Percentiles rank a stretch among this genome's conserved stretches.
Conservation (phyloP, 2,113 vertebrate genomes). For the Eptesicus fuscus region DNA sequence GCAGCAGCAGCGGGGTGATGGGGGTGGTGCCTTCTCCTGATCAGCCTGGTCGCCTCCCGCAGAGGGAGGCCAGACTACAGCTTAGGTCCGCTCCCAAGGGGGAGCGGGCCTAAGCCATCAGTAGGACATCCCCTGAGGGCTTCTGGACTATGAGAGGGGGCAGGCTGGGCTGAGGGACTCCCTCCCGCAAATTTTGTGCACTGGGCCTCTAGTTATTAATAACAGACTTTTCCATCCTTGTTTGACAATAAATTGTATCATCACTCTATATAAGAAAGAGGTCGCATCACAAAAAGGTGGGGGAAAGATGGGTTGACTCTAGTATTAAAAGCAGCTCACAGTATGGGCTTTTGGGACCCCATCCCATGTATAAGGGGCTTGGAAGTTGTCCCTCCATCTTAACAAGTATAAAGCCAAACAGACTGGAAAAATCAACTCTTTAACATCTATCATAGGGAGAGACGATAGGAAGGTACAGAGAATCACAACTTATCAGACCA, state of each 20-base stretch:
- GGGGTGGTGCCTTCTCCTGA: too few species aligned
- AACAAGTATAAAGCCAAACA: neutral
- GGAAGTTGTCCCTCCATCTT: neutral
- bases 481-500: neutral
- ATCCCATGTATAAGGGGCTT: neutral
- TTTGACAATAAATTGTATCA: neutral
- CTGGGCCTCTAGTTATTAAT: neutral
- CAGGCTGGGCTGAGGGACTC: too few species aligned
- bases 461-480: neutral
- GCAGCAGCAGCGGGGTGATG: too few species aligned
- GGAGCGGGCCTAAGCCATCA: too few species aligned
- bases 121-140: too few species aligned
- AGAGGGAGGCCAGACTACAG: too few species aligned
- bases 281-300: neutral
- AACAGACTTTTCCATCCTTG: neutral
- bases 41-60: too few species aligned
- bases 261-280: neutral
- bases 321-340: neutral
- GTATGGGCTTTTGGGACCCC: neutral
- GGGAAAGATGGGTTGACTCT: neutral
- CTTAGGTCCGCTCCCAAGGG: too few species aligned
- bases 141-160: too few species aligned
- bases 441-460: neutral
- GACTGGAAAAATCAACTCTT: neutral
- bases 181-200: too few species aligned